phyloP scores from a whole-genome alignment of 2,797 vertebrate species.

The Rachycentron canadum region DNA sequence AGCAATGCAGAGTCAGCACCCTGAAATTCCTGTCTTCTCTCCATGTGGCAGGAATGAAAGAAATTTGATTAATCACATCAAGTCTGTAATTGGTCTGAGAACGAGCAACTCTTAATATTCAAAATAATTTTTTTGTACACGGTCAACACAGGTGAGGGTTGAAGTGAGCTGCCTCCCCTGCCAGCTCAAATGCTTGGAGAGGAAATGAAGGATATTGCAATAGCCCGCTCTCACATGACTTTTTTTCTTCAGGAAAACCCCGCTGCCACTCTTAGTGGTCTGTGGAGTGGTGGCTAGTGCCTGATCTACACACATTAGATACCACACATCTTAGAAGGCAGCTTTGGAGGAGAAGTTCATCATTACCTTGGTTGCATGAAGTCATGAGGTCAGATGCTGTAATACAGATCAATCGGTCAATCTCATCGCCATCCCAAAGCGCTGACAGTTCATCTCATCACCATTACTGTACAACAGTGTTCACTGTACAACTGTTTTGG shows the following conservation, averaged over 20 bases:
- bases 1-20: not conserved
- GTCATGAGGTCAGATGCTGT: conserved; percentile 26
- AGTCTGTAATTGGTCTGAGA: not conserved
- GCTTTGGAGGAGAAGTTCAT: conserved; percentile 26
- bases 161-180: no score
- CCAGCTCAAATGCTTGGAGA: not conserved
- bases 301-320: not conserved
- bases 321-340: not conserved
- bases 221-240: not conserved
- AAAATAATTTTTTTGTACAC: not conserved
- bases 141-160: no score
- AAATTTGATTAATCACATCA: not conserved
- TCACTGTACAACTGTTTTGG: conserved; percentile 35
- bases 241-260: no score
- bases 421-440: conserved; percentile 14
- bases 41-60: not conserved
- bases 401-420: conserved; percentile 34
- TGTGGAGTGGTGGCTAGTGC: not conserved
- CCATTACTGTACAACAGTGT: conserved; percentile 27
- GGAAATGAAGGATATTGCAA: not conserved
- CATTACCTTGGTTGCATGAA: not conserved
- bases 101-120: not conserved
- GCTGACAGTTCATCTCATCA: conserved; percentile 34
- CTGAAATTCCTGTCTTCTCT: not conserved
- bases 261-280: not conserved